Percentiles rank a stretch among this genome's conserved stretches.
Evolutionary conservation across 2,113 vertebrate species (phyloP).

Genomic region (Girardinichthys multiradiatus): DNA sequence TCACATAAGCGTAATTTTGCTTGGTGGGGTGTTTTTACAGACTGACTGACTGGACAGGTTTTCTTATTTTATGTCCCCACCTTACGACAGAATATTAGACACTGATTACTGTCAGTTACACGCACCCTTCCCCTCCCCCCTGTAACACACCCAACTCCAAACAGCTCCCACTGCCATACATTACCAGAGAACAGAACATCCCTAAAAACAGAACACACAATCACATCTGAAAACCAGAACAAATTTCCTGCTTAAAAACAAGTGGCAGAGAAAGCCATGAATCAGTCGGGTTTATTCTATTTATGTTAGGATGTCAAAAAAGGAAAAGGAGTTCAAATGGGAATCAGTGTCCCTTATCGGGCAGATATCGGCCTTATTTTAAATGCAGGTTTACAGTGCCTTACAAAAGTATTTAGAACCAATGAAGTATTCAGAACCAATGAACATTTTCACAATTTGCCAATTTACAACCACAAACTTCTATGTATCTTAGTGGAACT

Average conservation of each 20-base stretch:
- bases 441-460: no score
- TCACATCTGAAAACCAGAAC: conserved; percentile 15
- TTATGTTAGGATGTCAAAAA: not conserved
- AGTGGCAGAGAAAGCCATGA: not conserved
- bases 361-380: no score
- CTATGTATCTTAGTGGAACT: no score
- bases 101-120: conserved; percentile 65
- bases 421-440: no score
- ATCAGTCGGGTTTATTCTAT: not conserved
- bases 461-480: no score
- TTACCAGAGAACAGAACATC: conserved; percentile 23
- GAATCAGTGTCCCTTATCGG: no score
- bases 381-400: no score
- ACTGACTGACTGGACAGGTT: conserved; percentile 63
- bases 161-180: conserved; percentile 2
- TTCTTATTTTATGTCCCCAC: conserved; percentile 30
- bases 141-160: conserved; percentile 29
- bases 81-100: conserved; percentile 60
- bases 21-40: conserved; percentile 70
- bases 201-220: conserved; percentile 18
- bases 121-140: conserved; percentile 39
- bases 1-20: conserved; percentile 60
- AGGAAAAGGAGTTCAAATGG: no score
- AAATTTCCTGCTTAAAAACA: conserved; percentile 25
- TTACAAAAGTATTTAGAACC: no score